Evolutionary conservation across 1,140 invertebrate genomes (phyloP).

Genomic region (Nasonia longicornis): DNA sequence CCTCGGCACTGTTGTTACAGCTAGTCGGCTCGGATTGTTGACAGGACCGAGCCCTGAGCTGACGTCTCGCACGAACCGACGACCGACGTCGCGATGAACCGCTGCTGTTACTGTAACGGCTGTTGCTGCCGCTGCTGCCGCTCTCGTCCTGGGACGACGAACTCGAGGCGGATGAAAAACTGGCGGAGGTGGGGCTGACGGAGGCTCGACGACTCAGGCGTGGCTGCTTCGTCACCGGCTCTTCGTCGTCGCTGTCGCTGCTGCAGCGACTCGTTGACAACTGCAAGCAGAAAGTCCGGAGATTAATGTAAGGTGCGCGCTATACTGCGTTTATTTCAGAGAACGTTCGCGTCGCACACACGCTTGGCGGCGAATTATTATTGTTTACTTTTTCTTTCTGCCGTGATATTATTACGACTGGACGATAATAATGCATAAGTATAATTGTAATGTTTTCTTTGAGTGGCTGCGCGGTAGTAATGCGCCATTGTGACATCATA

Average conservation of each 20-base stretch:
- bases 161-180: not conserved
- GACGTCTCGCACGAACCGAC: slow-evolving; percentile 9
- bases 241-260: slow-evolving; percentile 72
- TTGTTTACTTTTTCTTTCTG: not conserved
- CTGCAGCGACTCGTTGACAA: slow-evolving; percentile 56
- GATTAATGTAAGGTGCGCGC: not conserved
- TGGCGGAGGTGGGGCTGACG: not conserved
- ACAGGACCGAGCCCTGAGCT: slow-evolving; percentile 42
- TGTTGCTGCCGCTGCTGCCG: not conserved
- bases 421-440: not conserved
- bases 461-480: not conserved
- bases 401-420: not conserved
- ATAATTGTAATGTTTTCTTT: slow-evolving; percentile 20
- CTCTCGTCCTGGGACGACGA: slow-evolving; percentile 2
- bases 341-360: not conserved
- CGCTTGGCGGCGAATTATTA: not conserved
- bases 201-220: slow-evolving; percentile 61
- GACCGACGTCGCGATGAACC: not conserved
- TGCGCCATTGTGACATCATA: slow-evolving; percentile 13
- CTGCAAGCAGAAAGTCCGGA: slow-evolving; percentile 54
- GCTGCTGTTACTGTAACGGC: not conserved
- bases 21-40: slow-evolving; percentile 53
- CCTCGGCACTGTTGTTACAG: slow-evolving; percentile 36
- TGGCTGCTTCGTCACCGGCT: slow-evolving; percentile 78
- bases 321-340: not conserved